Conservation (phyloP, 2,797 vertebrate species). For the Pampus argenteus region DNA sequence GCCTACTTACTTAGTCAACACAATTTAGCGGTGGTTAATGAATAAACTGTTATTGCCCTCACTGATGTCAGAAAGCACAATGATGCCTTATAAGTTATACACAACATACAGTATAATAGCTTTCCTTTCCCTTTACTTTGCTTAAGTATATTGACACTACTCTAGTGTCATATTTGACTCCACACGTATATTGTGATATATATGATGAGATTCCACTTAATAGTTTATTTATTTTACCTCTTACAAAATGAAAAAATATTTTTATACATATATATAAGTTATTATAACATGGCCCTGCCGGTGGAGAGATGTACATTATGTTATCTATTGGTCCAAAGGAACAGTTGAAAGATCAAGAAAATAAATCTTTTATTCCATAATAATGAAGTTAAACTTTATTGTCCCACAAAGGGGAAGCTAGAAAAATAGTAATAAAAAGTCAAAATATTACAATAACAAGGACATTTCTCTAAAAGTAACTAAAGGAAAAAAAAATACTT, state of each 20-base stretch:
- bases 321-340: neutral
- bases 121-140: neutral
- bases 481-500: neutral
- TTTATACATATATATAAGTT: too few relatives aligned
- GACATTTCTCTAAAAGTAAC: neutral
- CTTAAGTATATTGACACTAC: neutral
- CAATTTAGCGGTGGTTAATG: too few relatives aligned
- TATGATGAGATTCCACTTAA: too few relatives aligned
- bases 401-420: neutral
- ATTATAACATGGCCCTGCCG: neutral
- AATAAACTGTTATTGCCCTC: too few relatives aligned
- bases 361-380: neutral
- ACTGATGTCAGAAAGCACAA: too few relatives aligned
- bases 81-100: too few relatives aligned
- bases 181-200: too few relatives aligned
- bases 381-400: neutral
- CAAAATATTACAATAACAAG: neutral
- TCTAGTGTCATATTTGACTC: constrained; percentile 5
- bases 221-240: constrained; percentile 3
- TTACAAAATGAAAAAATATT: constrained; percentile 1
- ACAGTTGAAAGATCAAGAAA: too few relatives aligned
- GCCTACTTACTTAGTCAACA: too few relatives aligned
- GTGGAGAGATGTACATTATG: too few relatives aligned
- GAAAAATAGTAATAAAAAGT: constrained; percentile 4
- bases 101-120: neutral